Percentiles rank a stretch among this genome's conserved stretches.
phyloP scores from a whole-genome alignment of 2,888 invertebrate genomes.

The Augochlorella aurata region DNA sequence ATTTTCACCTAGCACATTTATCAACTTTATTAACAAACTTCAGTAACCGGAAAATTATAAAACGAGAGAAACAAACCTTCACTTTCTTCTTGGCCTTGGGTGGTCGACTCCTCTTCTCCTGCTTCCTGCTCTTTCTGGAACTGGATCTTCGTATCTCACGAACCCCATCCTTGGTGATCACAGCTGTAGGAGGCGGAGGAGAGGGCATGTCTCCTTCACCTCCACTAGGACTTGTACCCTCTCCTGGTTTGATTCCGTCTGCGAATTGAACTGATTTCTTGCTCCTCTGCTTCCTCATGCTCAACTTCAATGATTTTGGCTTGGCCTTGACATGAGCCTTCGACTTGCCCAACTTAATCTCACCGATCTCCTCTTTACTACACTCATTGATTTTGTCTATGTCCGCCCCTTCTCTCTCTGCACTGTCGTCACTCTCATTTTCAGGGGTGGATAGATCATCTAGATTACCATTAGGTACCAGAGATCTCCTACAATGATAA shows the following conservation, averaged over 20 bases:
- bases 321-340: slow-evolving; percentile 41
- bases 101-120: slow-evolving; percentile 83
- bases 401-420: slow-evolving; percentile 59
- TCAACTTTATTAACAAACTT: not conserved
- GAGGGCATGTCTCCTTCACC: slow-evolving; percentile 85
- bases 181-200: slow-evolving; percentile 83
- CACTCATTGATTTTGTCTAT: slow-evolving; percentile 60
- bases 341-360: slow-evolving; percentile 36
- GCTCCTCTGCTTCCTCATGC: slow-evolving; percentile 55
- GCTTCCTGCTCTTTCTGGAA: slow-evolving; percentile 82
- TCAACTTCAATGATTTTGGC: slow-evolving; percentile 26
- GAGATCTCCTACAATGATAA: slow-evolving; percentile 75
- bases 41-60: not conserved
- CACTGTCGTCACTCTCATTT: slow-evolving; percentile 60
- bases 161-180: slow-evolving; percentile 52
- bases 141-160: slow-evolving; percentile 72
- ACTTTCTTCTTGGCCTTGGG: slow-evolving; percentile 83
- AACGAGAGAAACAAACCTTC: slow-evolving; percentile 78
- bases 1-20: slow-evolving; percentile 80
- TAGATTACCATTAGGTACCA: slow-evolving; percentile 73
- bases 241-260: slow-evolving; percentile 85
- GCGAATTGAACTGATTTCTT: slow-evolving; percentile 85
- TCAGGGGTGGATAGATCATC: slow-evolving; percentile 66
- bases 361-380: slow-evolving; percentile 42
- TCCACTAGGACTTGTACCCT: slow-evolving; percentile 84